phyloP scores from a whole-genome alignment of 2,113 vertebrate genomes.

The Oncorhynchus clarkii region DNA sequence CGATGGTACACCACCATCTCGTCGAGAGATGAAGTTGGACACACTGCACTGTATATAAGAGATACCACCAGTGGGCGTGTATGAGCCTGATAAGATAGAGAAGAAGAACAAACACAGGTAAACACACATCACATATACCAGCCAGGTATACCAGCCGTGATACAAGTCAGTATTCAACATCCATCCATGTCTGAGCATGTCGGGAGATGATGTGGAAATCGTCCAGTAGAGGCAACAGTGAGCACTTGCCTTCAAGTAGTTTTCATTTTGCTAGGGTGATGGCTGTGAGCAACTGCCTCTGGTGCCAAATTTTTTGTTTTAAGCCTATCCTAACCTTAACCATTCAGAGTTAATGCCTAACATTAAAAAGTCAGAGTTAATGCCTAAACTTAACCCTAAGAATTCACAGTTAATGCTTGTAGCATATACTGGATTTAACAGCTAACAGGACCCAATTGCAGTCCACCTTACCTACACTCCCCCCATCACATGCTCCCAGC shows the following conservation, averaged over 20 bases:
- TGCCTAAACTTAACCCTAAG: too few relatives aligned
- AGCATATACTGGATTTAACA: neutral
- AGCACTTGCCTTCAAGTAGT: too few relatives aligned
- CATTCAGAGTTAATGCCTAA: too few relatives aligned
- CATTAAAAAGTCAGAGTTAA: too few relatives aligned
- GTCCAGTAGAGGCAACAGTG: too few relatives aligned
- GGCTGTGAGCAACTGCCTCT: too few relatives aligned
- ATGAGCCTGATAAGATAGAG: constrained; percentile 55
- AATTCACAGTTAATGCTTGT: too few relatives aligned
- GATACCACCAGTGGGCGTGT: constrained; percentile 42
- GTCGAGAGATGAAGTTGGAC: constrained; percentile 61
- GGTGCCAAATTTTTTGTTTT: too few relatives aligned
- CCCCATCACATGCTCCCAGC: constrained; percentile 52
- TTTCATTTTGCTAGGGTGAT: too few relatives aligned
- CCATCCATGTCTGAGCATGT: neutral
- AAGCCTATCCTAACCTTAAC: too few relatives aligned
- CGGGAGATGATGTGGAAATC: too few relatives aligned
- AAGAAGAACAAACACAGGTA: neutral
- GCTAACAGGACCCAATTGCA: neutral
- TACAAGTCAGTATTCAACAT: too few relatives aligned
- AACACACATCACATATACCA: neutral
- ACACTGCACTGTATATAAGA: constrained; percentile 45
- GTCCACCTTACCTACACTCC: constrained; percentile 61
- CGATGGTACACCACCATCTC: constrained; percentile 65
- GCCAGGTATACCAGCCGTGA: neutral